phyloP scores from a whole-genome alignment of 2,797 vertebrate species.

The Onychomys torridus region DNA sequence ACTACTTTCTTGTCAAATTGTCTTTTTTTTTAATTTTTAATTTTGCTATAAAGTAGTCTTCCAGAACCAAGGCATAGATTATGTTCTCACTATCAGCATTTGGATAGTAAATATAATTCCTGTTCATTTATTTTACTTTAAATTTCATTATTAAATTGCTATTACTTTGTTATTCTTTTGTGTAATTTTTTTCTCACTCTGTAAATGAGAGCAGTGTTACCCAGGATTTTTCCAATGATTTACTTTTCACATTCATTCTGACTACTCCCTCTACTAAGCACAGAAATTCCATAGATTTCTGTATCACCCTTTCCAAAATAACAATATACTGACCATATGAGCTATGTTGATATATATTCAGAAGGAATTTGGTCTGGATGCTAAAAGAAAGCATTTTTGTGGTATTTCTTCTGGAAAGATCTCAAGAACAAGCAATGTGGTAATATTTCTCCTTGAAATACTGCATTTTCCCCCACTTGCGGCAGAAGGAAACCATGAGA shows the following conservation, averaged over 20 bases:
- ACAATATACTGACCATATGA: slow-evolving; percentile 25
- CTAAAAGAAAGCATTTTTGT: slow-evolving; percentile 87
- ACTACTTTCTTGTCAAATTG: background rate
- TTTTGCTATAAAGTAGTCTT: background rate
- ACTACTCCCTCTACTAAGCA: background rate
- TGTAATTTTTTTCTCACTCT: background rate
- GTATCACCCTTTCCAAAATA: slow-evolving; percentile 5
- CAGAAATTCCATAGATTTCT: slow-evolving; percentile 63
- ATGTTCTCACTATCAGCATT: background rate
- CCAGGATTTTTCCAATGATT: slow-evolving; percentile 31
- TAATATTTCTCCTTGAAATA: slow-evolving; percentile 86
- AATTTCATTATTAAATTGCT: background rate
- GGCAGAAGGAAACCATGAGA: slow-evolving; percentile 80
- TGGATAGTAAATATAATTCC: background rate
- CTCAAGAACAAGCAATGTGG: slow-evolving; percentile 85
- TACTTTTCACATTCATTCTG: background rate
- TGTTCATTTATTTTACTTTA: background rate
- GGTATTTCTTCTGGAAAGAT: slow-evolving; percentile 88
- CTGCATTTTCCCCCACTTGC: slow-evolving; percentile 70
- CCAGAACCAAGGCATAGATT: background rate
- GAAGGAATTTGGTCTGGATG: slow-evolving; percentile 84
- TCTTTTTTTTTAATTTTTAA: no score
- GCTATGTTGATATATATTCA: slow-evolving; percentile 83
- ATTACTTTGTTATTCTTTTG: slow-evolving; percentile 22
- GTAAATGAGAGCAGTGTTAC: background rate